These are phyloP conservation scores for Meandrusa payeni DNA, from an alignment of 2,888 invertebrate genomes.

Conservation along the genomic window DNA sequence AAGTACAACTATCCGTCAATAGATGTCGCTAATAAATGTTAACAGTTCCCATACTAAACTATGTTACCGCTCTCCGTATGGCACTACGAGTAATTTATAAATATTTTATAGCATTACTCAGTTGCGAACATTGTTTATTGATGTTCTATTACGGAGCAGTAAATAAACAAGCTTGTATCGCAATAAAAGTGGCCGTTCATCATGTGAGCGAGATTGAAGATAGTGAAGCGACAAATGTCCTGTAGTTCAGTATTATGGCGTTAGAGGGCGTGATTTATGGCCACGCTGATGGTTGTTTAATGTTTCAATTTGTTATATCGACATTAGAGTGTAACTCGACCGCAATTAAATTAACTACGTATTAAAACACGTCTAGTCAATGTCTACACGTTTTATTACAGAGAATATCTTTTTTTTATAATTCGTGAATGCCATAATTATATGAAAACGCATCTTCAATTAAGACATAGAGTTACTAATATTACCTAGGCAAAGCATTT, in stretches of 20 bases:
- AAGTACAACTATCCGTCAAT: constrained; percentile 49
- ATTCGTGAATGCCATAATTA: too few species aligned
- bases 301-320: constrained; percentile 62
- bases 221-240: constrained; percentile 53
- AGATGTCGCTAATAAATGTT: constrained; percentile 54
- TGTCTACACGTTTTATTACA: too few species aligned
- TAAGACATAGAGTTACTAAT: too few species aligned
- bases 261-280: constrained; percentile 71
- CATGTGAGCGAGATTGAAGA: constrained; percentile 62
- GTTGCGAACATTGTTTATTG: constrained; percentile 64
- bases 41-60: constrained; percentile 33
- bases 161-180: constrained; percentile 65
- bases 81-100: constrained; percentile 52
- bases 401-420: too few species aligned
- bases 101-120: constrained; percentile 55
- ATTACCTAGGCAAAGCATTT: too few species aligned
- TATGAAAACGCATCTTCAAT: too few species aligned
- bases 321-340: constrained; percentile 55
- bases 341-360: constrained; percentile 49
- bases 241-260: constrained; percentile 51
- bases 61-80: constrained; percentile 43
- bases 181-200: constrained; percentile 67
- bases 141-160: constrained; percentile 65
- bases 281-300: constrained; percentile 49
- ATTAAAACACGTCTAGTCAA: too few species aligned